Conservation (phyloP, 2,113 vertebrate species). For the Rhadina sibilatrix region DNA sequence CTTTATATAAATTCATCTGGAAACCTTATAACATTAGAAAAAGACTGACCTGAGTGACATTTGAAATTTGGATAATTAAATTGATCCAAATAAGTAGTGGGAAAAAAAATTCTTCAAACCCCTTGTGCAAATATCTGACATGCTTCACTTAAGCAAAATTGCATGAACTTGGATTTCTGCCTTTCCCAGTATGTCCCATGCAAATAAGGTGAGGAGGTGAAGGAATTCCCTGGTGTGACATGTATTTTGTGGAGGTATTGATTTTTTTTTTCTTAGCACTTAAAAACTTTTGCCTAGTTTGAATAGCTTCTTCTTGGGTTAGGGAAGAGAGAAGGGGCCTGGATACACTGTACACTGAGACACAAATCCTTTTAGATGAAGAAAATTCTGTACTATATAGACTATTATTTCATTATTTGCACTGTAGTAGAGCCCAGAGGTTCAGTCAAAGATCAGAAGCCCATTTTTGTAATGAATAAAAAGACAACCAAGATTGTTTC, state of each 20-base stretch:
- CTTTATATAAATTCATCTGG: neutral
- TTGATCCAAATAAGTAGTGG: neutral
- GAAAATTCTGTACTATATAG: neutral
- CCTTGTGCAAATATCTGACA: neutral
- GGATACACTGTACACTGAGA: neutral
- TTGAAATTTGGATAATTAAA: neutral
- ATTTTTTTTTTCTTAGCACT: neutral
- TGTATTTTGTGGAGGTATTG: neutral
- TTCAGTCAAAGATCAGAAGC: neutral
- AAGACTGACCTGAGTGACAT: neutral
- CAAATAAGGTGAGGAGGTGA: conserved; percentile 3
- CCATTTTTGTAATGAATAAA: neutral
- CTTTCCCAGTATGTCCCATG: neutral
- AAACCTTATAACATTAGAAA: neutral
- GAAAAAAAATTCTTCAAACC: neutral
- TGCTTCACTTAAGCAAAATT: neutral
- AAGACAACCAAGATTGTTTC: neutral
- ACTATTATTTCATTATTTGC: neutral
- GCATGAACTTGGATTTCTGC: neutral
- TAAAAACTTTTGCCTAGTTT: neutral
- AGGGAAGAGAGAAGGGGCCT: neutral
- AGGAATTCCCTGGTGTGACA: neutral
- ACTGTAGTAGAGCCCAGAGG: neutral
- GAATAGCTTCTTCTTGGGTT: neutral
- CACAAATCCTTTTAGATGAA: neutral